Conservation (phyloP, 37 sponge, comb jelly and placozoan genomes). For the Hormiphora californensis region DNA sequence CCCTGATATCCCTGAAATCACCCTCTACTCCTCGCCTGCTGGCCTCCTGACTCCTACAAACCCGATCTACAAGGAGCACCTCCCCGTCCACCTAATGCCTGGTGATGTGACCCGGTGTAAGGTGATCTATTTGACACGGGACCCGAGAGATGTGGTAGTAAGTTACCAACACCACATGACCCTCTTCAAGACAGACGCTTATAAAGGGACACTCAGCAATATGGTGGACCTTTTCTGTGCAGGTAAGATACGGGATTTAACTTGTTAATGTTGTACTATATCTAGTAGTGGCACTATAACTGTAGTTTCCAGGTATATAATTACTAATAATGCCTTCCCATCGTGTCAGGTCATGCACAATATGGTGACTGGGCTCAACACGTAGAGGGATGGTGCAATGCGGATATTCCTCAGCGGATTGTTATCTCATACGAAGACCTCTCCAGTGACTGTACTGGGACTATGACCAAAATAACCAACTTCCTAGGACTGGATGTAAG, state of each 20-base stretch:
- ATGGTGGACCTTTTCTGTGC: constrained; percentile 26
- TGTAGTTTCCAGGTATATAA: no score
- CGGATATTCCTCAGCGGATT: neutral
- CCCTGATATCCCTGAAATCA: no score
- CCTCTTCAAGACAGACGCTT: constrained; percentile 1
- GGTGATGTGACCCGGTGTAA: neutral
- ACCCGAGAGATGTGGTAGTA: constrained; percentile 51
- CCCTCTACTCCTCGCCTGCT: neutral
- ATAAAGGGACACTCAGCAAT: neutral
- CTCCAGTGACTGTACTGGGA: neutral
- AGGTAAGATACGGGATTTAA: neutral
- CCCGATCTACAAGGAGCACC: constrained; percentile 25
- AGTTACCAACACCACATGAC: constrained; percentile 36
- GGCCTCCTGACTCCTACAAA: neutral
- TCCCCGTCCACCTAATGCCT: constrained; percentile 26
- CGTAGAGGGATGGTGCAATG: constrained; percentile 6
- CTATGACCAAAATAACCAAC: neutral
- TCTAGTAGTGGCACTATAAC: no score
- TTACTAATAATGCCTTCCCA: no score
- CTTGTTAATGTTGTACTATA: neutral
- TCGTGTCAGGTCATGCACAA: neutral
- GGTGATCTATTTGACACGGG: constrained; percentile 27
- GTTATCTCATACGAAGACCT: constrained; percentile 37
- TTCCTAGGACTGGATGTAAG: neutral
- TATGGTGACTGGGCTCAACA: constrained; percentile 1